phyloP scores from a whole-genome alignment of 2,113 vertebrate genomes.

The Pampusana beccarii region DNA sequence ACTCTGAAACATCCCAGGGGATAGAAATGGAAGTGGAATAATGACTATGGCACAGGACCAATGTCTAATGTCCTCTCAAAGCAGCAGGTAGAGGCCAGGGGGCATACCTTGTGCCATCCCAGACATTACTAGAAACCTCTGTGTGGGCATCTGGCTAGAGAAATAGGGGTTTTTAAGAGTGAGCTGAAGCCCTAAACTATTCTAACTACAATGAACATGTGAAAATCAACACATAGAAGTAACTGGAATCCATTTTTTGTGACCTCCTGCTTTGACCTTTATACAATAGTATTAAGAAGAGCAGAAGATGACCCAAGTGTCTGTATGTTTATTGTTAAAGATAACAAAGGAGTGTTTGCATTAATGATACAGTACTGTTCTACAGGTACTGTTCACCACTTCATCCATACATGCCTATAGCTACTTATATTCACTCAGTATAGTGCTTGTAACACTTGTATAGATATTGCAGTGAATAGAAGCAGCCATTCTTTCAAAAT shows the following conservation, averaged over 20 bases:
- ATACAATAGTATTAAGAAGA: not conserved
- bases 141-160: not conserved
- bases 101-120: not conserved
- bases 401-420: not conserved
- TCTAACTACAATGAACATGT: not conserved
- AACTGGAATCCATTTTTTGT: not conserved
- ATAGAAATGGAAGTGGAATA: not conserved
- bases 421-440: not conserved
- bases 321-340: not conserved
- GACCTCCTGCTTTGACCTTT: not conserved
- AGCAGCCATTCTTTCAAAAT: not conserved
- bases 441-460: not conserved
- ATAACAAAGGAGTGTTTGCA: not conserved
- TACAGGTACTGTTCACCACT: not conserved
- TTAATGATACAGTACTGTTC: not conserved
- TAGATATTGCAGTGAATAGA: not conserved
- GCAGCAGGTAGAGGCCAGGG: not conserved
- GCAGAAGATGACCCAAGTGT: not conserved
- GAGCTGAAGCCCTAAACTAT: not conserved
- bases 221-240: not conserved
- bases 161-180: not conserved
- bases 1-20: not conserved
- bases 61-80: not conserved
- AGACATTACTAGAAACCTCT: not conserved
- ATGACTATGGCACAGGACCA: not conserved